Base-by-base conservation (phyloP, 2,797 vertebrate genomes). In the Chanos chanos region DNA sequence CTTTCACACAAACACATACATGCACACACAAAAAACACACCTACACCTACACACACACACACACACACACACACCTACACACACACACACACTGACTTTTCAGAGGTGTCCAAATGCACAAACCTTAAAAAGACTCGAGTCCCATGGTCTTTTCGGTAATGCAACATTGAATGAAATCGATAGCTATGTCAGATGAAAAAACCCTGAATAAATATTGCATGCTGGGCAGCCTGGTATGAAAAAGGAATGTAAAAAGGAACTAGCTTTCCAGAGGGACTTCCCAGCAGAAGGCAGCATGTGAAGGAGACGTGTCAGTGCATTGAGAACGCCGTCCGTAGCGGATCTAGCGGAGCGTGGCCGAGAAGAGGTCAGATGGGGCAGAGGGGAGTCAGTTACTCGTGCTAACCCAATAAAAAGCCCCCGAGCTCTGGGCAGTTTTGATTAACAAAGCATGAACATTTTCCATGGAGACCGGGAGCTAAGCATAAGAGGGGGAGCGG, bases 341-440 rank as follows among this genome's bases (percentile, higher is more conserved):
- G 37, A 19, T 33, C 61, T 55, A 55, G 31, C 40, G 13, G 43
- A 68, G 55, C 49, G 13, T 18, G 59, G 48, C 50, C 16, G 25
- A 31, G 37, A 30, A 61, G 44, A 31, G 66, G 58, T 54, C 61
- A 54, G 54, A 13, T 5, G 66, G 27, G 63, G 56, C 53, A 45
- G 57, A 49, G 27, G 30, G 4, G 30, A 19, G 6, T 67, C 54
- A 56, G 31, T 53, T 68, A 67, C 75, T 60, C 48, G 68, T 66
- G 69, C 67, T 66, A 53, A 12, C 24, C 64, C 25, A 48, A 55
- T 4, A 69, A 74, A 80, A 82, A 71, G 72, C 61, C 78, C 79
- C 48, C 80, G 83, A 85, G 83, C 63, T 82, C 79, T 72, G 75
- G 66, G 77, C 77, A 81, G 78, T 66, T 81, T 82, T 86, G 85